Conservation (phyloP, 2,113 vertebrate genomes). For the Otus sunia region DNA sequence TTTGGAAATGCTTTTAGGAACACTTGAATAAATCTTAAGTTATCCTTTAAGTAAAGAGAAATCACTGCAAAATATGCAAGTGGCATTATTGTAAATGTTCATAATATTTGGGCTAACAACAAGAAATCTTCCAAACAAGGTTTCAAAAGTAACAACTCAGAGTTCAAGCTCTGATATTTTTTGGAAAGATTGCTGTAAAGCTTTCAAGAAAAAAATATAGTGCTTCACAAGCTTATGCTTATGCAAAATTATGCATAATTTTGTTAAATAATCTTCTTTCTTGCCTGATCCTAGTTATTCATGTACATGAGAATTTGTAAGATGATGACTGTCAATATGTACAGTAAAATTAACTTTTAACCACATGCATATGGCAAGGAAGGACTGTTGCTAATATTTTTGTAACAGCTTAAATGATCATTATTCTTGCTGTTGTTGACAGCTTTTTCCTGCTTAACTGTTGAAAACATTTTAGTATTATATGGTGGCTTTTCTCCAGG, state of each 20-base stretch:
- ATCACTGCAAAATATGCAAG: neutral
- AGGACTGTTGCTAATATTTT: conserved; percentile 16
- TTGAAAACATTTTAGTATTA: conserved; percentile 19
- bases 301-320: neutral
- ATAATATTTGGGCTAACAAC: neutral
- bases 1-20: neutral
- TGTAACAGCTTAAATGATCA: conserved; percentile 30
- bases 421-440: conserved; percentile 44
- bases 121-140: neutral
- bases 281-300: neutral
- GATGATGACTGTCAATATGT: neutral
- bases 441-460: conserved; percentile 53
- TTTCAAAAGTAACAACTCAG: neutral
- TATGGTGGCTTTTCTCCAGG: conserved; percentile 21
- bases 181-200: neutral
- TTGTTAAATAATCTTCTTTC: neutral
- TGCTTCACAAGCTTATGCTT: neutral
- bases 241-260: neutral
- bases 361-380: neutral
- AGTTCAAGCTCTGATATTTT: neutral
- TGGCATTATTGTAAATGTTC: neutral
- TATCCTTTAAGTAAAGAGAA: neutral
- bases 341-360: conserved; percentile 29
- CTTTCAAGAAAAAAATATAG: neutral
- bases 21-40: neutral